Conservation (phyloP, 2,797 vertebrate genomes). For the Lophotriccus pileatus region DNA sequence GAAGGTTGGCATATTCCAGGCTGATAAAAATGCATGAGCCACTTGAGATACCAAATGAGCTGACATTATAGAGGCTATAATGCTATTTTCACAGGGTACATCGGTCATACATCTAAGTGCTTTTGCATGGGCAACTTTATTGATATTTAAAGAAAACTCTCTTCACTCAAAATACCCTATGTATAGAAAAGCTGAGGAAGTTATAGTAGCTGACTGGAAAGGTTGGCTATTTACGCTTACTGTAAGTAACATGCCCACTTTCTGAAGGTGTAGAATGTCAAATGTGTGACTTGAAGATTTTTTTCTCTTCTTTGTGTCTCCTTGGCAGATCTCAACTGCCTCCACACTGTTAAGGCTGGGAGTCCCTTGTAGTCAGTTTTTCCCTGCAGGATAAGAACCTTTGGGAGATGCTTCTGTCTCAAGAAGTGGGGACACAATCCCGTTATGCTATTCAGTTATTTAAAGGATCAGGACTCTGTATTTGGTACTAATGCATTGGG, state of each 20-base stretch:
- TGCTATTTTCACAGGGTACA: background rate
- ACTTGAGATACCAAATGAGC: background rate
- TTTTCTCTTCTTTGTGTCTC: background rate
- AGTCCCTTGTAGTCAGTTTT: background rate
- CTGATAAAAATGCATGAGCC: background rate
- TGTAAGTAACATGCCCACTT: background rate
- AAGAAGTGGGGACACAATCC: background rate
- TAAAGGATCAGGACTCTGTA: background rate
- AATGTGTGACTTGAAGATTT: background rate
- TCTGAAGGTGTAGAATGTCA: background rate
- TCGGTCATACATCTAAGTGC: background rate
- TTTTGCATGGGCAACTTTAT: background rate
- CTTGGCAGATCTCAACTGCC: background rate
- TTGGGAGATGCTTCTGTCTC: background rate
- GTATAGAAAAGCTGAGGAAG: background rate
- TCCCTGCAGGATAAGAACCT: background rate
- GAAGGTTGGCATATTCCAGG: background rate
- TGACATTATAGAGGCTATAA: background rate
- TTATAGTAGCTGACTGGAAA: background rate
- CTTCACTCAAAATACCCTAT: background rate
- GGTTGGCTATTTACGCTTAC: background rate
- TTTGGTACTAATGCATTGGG: background rate
- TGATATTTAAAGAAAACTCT: background rate
- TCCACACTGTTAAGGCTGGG: background rate
- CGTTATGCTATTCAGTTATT: background rate